Evolutionary conservation across 2,888 invertebrate genomes (phyloP).

Genomic region (Odontothrips loti): DNA sequence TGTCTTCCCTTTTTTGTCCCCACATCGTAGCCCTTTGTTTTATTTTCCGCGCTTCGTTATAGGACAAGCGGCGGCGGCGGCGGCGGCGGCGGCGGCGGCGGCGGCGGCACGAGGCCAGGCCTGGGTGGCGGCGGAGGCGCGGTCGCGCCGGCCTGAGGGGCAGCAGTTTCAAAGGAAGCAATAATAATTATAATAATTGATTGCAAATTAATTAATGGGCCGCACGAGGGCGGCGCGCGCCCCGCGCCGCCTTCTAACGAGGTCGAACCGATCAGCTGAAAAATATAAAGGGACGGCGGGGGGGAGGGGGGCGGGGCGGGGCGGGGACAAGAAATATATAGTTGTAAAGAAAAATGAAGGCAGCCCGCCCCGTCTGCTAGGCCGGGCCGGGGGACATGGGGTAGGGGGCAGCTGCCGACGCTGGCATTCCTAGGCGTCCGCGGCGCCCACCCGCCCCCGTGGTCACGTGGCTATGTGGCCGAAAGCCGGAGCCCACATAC

Average conservation of each 20-base stretch:
- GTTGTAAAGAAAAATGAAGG: too few relatives aligned
- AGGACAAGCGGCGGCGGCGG: background rate
- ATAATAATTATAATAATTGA: slow-evolving; percentile 24
- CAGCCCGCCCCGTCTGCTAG: too few relatives aligned
- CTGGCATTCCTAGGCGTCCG: background rate
- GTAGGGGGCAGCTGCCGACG: background rate
- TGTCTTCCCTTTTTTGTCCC: background rate
- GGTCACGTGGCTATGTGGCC: too few relatives aligned
- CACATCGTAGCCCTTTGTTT: background rate
- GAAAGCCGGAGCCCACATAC: too few relatives aligned
- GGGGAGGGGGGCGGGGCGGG: too few relatives aligned
- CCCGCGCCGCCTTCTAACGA: background rate
- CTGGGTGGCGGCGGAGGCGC: background rate
- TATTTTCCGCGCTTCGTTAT: background rate
- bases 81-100: background rate
- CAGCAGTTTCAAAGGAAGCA: background rate
- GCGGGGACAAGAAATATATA: too few relatives aligned
- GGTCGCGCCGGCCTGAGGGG: background rate
- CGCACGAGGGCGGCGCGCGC: too few relatives aligned
- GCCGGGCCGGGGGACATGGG: background rate
- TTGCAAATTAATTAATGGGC: slow-evolving; percentile 12
- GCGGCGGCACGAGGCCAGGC: background rate
- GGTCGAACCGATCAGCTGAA: background rate
- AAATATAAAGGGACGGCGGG: background rate
- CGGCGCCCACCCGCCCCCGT: too few relatives aligned